Evolutionary conservation across 2,113 vertebrate species (phyloP).

Genomic region (Grammatotria lemairii): DNA sequence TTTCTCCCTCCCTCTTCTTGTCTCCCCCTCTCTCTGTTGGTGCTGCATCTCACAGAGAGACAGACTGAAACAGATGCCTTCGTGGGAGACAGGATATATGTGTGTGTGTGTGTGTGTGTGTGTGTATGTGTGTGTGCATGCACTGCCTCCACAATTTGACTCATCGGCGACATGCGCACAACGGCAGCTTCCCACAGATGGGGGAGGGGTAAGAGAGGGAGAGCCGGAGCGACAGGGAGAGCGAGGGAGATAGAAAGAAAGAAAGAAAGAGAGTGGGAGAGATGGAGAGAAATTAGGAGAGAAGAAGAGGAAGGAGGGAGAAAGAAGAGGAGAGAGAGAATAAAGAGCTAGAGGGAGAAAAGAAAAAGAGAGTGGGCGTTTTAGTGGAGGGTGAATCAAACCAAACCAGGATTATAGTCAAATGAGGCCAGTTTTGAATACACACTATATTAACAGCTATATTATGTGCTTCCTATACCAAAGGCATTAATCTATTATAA

Average conservation of each 20-base stretch:
- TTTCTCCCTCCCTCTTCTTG: conserved; percentile 6
- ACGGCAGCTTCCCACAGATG: conserved; percentile 63
- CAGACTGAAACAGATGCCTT: conserved; percentile 67
- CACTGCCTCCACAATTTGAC: conserved; percentile 69
- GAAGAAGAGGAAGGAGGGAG: not conserved
- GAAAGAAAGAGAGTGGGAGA: conserved; percentile 7
- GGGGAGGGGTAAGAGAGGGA: conserved; percentile 54
- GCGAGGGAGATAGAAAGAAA: not conserved
- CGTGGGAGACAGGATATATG: conserved; percentile 56
- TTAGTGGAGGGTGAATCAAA: not conserved
- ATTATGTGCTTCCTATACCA: not conserved
- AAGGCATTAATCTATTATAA: not conserved
- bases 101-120: conserved; percentile 3
- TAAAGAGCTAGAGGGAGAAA: conserved; percentile 17
- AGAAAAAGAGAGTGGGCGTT: conserved; percentile 1
- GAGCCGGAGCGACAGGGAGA: conserved; percentile 12
- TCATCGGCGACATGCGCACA: conserved; percentile 69
- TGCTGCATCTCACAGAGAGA: conserved; percentile 60
- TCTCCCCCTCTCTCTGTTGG: conserved; percentile 42
- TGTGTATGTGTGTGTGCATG: not conserved
- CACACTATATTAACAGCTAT: not conserved
- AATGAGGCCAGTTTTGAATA: conserved; percentile 4
- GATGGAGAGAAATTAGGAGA: conserved; percentile 2
- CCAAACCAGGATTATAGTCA: not conserved
- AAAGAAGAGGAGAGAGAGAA: not conserved